Conservation (phyloP, 2,888 invertebrate genomes). For the Cybosia mesomella region DNA sequence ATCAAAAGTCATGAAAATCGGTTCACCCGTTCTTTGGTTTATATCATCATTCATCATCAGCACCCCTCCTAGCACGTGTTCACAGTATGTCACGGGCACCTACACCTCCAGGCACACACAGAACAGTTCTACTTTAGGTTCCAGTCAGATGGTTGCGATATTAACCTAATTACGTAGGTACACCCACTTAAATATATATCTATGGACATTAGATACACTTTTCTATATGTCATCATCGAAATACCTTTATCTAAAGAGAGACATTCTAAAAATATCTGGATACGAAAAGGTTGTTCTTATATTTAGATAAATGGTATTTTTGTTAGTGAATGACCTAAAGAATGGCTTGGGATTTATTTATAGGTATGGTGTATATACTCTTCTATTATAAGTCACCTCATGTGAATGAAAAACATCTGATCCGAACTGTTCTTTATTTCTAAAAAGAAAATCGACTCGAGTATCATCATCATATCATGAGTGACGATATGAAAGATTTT, state of each 20-base stretch:
- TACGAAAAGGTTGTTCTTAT: conserved; percentile 25
- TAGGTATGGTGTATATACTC: not conserved
- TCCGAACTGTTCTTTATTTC: not conserved
- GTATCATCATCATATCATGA: too few species aligned
- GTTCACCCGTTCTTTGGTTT: too few species aligned
- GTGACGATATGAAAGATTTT: too few species aligned
- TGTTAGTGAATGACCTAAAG: conserved; percentile 18
- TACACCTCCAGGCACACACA: too few species aligned
- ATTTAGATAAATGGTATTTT: conserved; percentile 30
- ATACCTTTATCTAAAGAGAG: conserved; percentile 9
- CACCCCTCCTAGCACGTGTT: too few species aligned
- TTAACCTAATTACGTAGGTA: not conserved
- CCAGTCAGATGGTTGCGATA: not conserved
- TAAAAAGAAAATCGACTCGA: not conserved
- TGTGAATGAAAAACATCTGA: not conserved
- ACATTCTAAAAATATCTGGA: conserved; percentile 11
- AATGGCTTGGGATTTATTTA: not conserved
- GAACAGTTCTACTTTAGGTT: not conserved
- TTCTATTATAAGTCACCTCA: not conserved
- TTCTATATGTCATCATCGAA: conserved; percentile 7
- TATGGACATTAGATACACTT: not conserved
- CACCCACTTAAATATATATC: conserved; percentile 8
- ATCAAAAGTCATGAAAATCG: too few species aligned
- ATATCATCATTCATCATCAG: too few species aligned
- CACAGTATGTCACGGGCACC: too few species aligned